Conservation (phyloP, 2,888 invertebrate species). For the Macrosoma leucophasiata region DNA sequence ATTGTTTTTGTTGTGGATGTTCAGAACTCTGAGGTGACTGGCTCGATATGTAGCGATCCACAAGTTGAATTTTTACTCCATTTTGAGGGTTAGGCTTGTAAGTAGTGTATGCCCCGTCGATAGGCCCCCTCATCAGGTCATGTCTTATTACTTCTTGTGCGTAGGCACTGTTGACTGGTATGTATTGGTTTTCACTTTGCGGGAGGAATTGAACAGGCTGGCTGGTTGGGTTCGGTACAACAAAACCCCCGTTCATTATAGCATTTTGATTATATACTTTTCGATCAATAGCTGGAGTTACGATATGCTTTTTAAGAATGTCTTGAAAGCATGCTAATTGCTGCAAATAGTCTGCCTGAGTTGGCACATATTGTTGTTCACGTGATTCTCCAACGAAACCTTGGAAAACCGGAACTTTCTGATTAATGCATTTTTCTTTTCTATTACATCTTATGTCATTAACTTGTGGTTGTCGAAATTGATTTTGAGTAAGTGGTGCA, state of each 20-base stretch:
- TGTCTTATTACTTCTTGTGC: conserved; percentile 1
- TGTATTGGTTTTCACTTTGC: too few relatives aligned
- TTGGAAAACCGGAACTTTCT: background rate
- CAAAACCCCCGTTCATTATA: too few relatives aligned
- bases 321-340: too few relatives aligned
- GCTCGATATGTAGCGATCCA: too few relatives aligned
- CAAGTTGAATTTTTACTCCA: too few relatives aligned
- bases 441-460: background rate
- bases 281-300: too few relatives aligned
- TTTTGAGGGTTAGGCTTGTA: background rate
- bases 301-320: too few relatives aligned
- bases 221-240: too few relatives aligned
- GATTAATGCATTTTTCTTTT: background rate
- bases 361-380: conserved; percentile 3
- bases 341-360: background rate
- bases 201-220: too few relatives aligned
- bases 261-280: too few relatives aligned
- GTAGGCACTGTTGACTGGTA: background rate
- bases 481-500: conserved; percentile 3
- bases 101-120: background rate
- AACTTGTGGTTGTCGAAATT: conserved; percentile 1
- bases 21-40: too few relatives aligned
- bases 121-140: conserved; percentile 1
- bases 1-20: too few relatives aligned
- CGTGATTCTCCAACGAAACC: background rate